Percentiles rank a stretch among this genome's conserved stretches.
Conservation (phyloP, 1,140 invertebrate species). For the Pseudomyrmex flavicornis region DNA sequence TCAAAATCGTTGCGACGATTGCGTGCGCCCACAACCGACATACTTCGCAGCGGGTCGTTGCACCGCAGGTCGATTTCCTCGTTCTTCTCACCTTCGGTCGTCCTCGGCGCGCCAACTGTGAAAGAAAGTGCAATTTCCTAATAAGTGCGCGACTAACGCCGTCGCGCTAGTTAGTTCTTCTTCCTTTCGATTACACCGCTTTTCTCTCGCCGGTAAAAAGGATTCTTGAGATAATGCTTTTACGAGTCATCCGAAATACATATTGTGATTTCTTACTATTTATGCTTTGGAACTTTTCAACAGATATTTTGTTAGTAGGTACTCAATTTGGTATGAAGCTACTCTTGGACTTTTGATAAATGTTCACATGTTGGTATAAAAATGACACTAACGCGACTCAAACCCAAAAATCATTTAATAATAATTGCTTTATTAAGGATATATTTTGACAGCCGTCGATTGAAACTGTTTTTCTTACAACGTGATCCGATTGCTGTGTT, state of each 20-base stretch:
- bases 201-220: slow-evolving; percentile 44
- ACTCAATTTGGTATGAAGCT: too few relatives aligned
- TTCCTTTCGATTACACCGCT: slow-evolving; percentile 70
- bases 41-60: slow-evolving; percentile 81
- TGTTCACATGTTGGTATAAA: too few relatives aligned
- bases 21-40: slow-evolving; percentile 84
- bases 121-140: slow-evolving; percentile 79
- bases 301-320: too few relatives aligned
- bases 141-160: slow-evolving; percentile 63
- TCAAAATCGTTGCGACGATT: slow-evolving; percentile 84
- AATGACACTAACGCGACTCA: too few relatives aligned
- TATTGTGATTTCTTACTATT: too few relatives aligned
- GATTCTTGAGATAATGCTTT: slow-evolving; percentile 28
- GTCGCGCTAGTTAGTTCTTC: slow-evolving; percentile 46
- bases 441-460: too few relatives aligned
- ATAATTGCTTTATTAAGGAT: too few relatives aligned
- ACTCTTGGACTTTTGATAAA: too few relatives aligned
- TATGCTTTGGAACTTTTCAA: too few relatives aligned
- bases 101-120: slow-evolving; percentile 53
- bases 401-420: too few relatives aligned
- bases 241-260: slow-evolving; percentile 2
- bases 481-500: too few relatives aligned
- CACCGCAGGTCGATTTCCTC: slow-evolving; percentile 78
- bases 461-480: too few relatives aligned
- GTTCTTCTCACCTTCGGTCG: slow-evolving; percentile 77